A percentile compares a stretch with the other conserved stretches of the same genome.
Conservation (phyloP, 2,888 invertebrate species). For the Chydorus sphaericus region DNA sequence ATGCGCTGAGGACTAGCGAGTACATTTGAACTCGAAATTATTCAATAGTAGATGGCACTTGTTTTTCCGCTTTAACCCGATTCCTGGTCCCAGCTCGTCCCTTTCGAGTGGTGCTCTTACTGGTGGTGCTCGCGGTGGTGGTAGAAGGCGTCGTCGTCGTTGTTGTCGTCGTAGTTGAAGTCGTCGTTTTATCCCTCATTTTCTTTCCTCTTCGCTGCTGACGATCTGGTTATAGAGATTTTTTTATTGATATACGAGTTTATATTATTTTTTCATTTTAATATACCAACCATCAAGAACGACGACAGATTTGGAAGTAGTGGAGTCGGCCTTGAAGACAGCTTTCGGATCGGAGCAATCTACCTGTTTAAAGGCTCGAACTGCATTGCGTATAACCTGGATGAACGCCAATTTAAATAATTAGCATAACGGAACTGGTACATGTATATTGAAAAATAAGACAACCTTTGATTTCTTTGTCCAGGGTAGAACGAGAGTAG, state of each 20-base stretch:
- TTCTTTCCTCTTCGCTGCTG: constrained; percentile 1
- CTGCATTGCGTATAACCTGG: constrained; percentile 29
- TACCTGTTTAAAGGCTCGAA: constrained; percentile 29
- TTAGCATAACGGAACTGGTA: not conserved
- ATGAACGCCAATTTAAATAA: not conserved
- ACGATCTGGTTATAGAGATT: not conserved
- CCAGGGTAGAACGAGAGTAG: constrained; percentile 34
- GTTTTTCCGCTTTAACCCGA: not conserved
- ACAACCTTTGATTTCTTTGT: constrained; percentile 25
- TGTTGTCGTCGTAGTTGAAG: not conserved
- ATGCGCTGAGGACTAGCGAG: constrained; percentile 1
- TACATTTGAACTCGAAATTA: not conserved
- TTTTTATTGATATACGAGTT: too few species aligned
- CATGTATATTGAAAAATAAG: not conserved
- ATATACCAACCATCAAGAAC: not conserved
- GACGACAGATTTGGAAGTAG: too few species aligned
- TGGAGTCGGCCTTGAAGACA: constrained; percentile 17
- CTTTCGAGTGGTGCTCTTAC: not conserved
- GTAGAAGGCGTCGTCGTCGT: not conserved
- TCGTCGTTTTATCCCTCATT: not conserved
- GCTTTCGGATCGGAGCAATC: constrained; percentile 30
- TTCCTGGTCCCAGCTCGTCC: too few species aligned
- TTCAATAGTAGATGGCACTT: not conserved
- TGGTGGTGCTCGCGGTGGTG: not conserved
- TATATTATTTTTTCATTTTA: too few species aligned